These are phyloP conservation scores for Dreissena polymorpha DNA, from an alignment of 1,140 invertebrate species.

Conservation along the genomic window DNA sequence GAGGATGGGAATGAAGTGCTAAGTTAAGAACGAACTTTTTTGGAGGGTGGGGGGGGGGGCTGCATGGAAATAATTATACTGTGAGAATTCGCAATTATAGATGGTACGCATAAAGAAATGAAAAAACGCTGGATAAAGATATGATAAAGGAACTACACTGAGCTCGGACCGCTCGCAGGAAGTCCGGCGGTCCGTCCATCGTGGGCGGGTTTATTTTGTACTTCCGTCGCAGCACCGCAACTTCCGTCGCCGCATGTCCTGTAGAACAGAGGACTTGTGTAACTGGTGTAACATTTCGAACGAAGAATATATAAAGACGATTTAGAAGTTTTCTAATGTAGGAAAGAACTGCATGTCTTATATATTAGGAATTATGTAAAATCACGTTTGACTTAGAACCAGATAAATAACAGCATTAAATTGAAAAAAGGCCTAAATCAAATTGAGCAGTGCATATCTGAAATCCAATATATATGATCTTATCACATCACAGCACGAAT, in stretches of 20 bases:
- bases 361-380: no score
- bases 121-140: no score
- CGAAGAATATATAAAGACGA: not conserved
- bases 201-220: conserved; percentile 33
- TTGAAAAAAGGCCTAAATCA: not conserved
- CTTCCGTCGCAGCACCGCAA: conserved; percentile 16
- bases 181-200: conserved; percentile 41
- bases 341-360: not conserved
- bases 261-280: not conserved
- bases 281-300: not conserved
- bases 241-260: conserved; percentile 29
- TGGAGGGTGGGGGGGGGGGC: no score
- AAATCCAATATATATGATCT: no score
- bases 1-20: no score
- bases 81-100: no score
- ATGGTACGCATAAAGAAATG: no score
- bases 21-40: no score
- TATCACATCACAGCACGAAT: no score
- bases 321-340: not conserved
- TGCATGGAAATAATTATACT: no score
- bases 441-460: not conserved
- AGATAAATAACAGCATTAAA: not conserved
- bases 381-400: not conserved
- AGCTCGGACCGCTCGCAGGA: conserved; percentile 33
- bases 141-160: not conserved